Evolutionary conservation across 2,888 invertebrate genomes (phyloP).

Genomic region (Chrysolina americana): DNA sequence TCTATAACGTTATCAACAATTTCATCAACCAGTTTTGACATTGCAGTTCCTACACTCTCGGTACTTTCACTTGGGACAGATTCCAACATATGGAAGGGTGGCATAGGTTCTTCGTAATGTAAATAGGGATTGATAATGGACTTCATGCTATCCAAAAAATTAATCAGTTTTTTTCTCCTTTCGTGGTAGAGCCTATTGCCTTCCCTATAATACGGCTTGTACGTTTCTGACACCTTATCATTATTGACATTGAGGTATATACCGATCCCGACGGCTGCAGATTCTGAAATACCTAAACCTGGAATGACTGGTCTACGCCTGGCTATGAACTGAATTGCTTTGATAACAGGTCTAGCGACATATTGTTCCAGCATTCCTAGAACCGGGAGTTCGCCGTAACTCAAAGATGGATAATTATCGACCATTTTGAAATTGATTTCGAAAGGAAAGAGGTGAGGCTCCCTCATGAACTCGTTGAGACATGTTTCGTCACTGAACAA

Average conservation of each 20-base stretch:
- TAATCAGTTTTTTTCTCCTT: constrained; percentile 57
- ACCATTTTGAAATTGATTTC: constrained; percentile 67
- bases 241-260: constrained; percentile 74
- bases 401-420: constrained; percentile 67
- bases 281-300: constrained; percentile 71
- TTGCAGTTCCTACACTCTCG: constrained; percentile 24
- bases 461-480: constrained; percentile 71
- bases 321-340: constrained; percentile 72
- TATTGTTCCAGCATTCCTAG: constrained; percentile 77
- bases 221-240: constrained; percentile 61
- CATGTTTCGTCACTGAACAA: constrained; percentile 73
- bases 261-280: constrained; percentile 74
- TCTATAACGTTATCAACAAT: constrained; percentile 15
- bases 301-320: constrained; percentile 75
- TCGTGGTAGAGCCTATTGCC: constrained; percentile 67
- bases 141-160: constrained; percentile 68
- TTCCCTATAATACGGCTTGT: constrained; percentile 66
- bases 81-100: constrained; percentile 50
- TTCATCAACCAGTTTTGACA: constrained; percentile 3
- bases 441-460: constrained; percentile 70
- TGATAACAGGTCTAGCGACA: constrained; percentile 71
- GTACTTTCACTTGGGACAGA: constrained; percentile 22
- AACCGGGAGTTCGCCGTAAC: constrained; percentile 71
- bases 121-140: constrained; percentile 74
- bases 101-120: constrained; percentile 67